Evolutionary conservation across 92 coral and sea anemone genomes (phyloP), one percentile per base, ranked within the genome.

Genomic region (Porites evermanni): DNA sequence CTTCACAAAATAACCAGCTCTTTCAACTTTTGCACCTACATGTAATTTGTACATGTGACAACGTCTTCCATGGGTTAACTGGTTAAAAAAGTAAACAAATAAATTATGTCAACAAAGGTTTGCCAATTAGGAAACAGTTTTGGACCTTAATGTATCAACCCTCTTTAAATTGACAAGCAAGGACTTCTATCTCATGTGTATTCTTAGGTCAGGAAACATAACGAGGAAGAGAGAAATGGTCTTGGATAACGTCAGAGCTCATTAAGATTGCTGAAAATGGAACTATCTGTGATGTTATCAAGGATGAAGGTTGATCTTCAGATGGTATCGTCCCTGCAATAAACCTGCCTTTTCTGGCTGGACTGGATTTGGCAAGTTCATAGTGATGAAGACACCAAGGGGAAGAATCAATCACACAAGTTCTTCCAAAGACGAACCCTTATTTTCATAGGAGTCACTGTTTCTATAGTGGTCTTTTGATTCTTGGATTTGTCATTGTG

Each of bases 141-240:
- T 23, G 24, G 24, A 23, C 24, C 24, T 23, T 23, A 23, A 23
- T 23, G 24, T 23, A 23, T 23, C 24, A 23, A 23, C 24, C 24
- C 24, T 1, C 24, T 23, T 23, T 23, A 23, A 23, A 23, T 23
- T 23, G 24, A 23, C 24, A 23, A 23, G 12, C 20, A 51, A 17
- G 6, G 4, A 18, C 63, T 19, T 12, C 4, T 24, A 61, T 1
- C 16, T 75, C 29, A 24, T 29, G 8, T 32, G 21, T 75, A 18
- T 16, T 14, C 52, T 7, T 73, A 91, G 93, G 93, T 91, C 13
- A 91, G 64, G 20, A 91, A 81, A 70, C 86, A 91, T 73, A 78
- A 88, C 23, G 84, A 87, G 54, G 89, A 87, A 66, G 89, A 91
- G 26, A 82, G 80, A 6, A 72, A 44, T 64, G 73, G 80, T 16